A percentile compares a stretch with the other conserved stretches of the same genome.
Evolutionary conservation across 1,140 invertebrate species (phyloP).

Genomic region (Aphaenogaster rudis): DNA sequence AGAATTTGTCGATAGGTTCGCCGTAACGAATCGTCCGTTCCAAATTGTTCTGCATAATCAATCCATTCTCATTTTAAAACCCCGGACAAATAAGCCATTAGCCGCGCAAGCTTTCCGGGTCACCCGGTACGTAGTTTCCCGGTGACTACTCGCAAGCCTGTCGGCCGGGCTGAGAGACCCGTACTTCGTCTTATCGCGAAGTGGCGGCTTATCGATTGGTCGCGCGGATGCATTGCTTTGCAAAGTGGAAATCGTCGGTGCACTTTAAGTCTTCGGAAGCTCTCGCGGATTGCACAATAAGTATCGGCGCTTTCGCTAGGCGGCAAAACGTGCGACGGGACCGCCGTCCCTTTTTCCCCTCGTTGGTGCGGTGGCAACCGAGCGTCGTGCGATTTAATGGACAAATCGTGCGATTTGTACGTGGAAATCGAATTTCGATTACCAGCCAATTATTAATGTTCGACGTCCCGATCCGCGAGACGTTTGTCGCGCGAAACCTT

Average conservation of each 20-base stretch:
- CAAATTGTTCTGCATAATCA: not conserved
- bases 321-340: slow-evolving; percentile 30
- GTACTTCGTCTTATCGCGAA: slow-evolving; percentile 65
- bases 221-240: slow-evolving; percentile 68
- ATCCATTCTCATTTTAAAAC: not conserved
- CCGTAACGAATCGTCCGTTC: not conserved
- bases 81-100: not conserved
- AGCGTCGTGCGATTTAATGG: slow-evolving; percentile 40
- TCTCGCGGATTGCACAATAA: slow-evolving; percentile 59
- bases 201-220: slow-evolving; percentile 68
- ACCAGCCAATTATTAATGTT: slow-evolving; percentile 47
- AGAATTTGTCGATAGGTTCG: not conserved
- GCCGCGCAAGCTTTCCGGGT: not conserved
- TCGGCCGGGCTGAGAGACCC: slow-evolving; percentile 33
- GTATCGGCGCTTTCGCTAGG: slow-evolving; percentile 52
- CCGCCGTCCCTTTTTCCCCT: not conserved
- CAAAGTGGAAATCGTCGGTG: slow-evolving; percentile 66
- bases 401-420: slow-evolving; percentile 58
- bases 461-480: slow-evolving; percentile 1
- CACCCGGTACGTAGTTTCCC: slow-evolving; percentile 36
- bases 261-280: slow-evolving; percentile 63
- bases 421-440: slow-evolving; percentile 52
- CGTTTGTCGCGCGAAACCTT: not conserved
- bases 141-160: slow-evolving; percentile 37
- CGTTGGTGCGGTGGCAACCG: not conserved